Base-by-base conservation (phyloP, 2,113 vertebrate genomes). In the Balaenoptera acutorostrata region DNA sequence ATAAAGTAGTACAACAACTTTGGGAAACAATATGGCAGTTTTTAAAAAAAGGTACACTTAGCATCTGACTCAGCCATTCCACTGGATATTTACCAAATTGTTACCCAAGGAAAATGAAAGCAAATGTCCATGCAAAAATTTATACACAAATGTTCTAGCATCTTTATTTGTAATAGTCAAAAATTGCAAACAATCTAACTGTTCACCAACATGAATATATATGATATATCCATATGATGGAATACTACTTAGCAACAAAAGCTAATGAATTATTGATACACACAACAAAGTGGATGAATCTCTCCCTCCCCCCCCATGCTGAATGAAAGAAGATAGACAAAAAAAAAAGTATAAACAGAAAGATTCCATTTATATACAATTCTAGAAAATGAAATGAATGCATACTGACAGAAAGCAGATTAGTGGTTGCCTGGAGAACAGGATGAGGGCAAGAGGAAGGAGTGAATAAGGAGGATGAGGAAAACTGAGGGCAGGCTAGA, bases 141-240 rank as follows among this genome's bases (percentile, higher is more conserved):
- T 63, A 68, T 83, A 59, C 69, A 83, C 66, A 63, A 64, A 52
- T 93, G 20, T 74, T 86, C 72, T 55, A 46, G 89, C 36, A 57
- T 89, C 64, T 95, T 59, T 86, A 90, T 75, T 87, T 95, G 46
- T 88, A 80, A 36, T 49, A 66, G 31, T 95, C 49, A 80, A 81
- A 90, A 89, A 75, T 29, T 83, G 25, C 25, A 85, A 93, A 77
- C 15, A 64, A 55, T 64, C 27, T 41, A 74, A n/a, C 21, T 90
- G 46, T 80, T 66, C 72, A 80, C 27, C 11, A 74, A 20, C 7
- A 20, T 46, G 44, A 93, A 36, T 55, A 78, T 55, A 69, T 23
- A 59, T 59, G 29, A 55, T 49, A 68, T 49, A 75, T 29, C 39
- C n/a, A 84, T 64, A 85, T 13, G 36, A 39, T 57, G 36, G n/a